Percentiles rank a stretch among this genome's conserved stretches.
Evolutionary conservation across 1,140 invertebrate species (phyloP).

Genomic region (Magallana ariakensis): DNA sequence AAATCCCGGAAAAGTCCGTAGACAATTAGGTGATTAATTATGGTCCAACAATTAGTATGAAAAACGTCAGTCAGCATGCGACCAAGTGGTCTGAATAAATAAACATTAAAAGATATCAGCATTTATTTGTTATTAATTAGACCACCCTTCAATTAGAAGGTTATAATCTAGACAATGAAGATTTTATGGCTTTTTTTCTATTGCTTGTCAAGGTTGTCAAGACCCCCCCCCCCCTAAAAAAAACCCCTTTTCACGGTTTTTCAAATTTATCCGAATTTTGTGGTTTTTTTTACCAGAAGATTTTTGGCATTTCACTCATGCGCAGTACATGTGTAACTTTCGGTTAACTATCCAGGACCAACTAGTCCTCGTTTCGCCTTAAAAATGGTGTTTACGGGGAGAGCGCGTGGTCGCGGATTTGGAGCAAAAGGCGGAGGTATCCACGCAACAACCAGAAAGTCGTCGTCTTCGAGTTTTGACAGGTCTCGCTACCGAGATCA

Average conservation of each 20-base stretch:
- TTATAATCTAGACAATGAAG: too few relatives aligned
- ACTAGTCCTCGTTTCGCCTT: neutral
- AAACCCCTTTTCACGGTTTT: neutral
- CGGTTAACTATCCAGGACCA: neutral
- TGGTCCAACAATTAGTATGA: too few relatives aligned
- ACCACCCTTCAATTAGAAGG: too few relatives aligned
- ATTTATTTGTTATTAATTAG: too few relatives aligned
- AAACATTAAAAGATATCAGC: too few relatives aligned
- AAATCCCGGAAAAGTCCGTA: too few relatives aligned
- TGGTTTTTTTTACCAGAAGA: neutral
- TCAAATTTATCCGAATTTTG: constrained; percentile 6
- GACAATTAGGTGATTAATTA: too few relatives aligned
- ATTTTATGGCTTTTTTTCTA: too few relatives aligned
- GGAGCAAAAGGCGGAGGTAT: constrained; percentile 39
- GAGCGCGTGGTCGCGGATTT: constrained; percentile 50
- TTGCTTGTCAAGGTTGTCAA: too few relatives aligned
- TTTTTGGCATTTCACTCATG: neutral
- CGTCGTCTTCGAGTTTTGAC: constrained; percentile 42
- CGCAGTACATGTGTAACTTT: constrained; percentile 32
- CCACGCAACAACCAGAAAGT: constrained; percentile 42
- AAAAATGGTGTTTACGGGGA: constrained; percentile 62
- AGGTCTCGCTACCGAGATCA: constrained; percentile 32
- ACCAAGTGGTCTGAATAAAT: too few relatives aligned
- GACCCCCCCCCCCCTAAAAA: too few relatives aligned
- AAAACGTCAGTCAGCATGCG: too few relatives aligned